Base-by-base conservation (phyloP, 2,888 invertebrate species). In the Pandemis corylana region DNA sequence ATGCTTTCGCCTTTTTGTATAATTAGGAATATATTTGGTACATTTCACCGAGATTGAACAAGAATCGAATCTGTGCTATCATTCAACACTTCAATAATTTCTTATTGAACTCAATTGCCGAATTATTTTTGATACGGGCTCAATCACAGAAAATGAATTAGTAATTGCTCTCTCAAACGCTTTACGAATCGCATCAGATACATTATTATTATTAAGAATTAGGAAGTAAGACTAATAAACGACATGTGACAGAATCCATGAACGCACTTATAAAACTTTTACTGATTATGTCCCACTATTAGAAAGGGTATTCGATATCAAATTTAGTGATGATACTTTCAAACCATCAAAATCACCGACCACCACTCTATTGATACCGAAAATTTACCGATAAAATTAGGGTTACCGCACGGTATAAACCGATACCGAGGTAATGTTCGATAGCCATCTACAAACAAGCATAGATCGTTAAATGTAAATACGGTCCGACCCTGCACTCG, bases 361-460 rank as follows among this genome's bases (percentile, higher is more conserved):
- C 15, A 20, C 15, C 7, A 68, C 56, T 56, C 64, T 44, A 56
- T 71, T 20, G 20, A 44, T 36, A 61, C 42, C 2, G 9, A 70
- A 63, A 63, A 56, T 36, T n/a, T 41, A 13, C 63, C 63, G 36
- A 42, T 61, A 67, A 72, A 59, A 72, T 72, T 72, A 61, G 49
- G 66, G 66, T 72, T 61, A 20, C n/a, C 12, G 20, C 51, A 62
- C 15, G 36, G 71, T 42, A 72, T 51, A 59, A 36, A 61, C 51
- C 61, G 46, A 61, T 66, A 72, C 49, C 61, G 66, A 20, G 41
- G 65, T 42, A 15, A 51, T 64, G 46, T 49, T 41, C 59, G 69
- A 74, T 74, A 69, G 56, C 59, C n/a, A 74, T 74, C 69, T 69
- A 66, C 74, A 66, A 75, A 66, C 70, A 70, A 36, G 61, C 69